These are phyloP conservation scores for Diceros bicornis DNA, from an alignment of 2,797 vertebrate genomes.

Conservation along the genomic window DNA sequence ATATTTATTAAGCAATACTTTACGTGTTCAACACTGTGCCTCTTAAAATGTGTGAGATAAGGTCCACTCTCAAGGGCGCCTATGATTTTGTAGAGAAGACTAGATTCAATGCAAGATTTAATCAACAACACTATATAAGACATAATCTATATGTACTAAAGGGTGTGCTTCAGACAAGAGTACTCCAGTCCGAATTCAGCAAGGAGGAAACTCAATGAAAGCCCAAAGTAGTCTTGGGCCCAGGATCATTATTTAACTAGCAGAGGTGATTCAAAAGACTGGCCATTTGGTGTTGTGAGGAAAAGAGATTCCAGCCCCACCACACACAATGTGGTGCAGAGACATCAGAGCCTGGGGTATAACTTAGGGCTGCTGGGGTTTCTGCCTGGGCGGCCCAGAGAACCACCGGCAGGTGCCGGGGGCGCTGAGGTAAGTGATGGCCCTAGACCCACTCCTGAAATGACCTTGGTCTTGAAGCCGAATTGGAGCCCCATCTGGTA, in stretches of 20 bases:
- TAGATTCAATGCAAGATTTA: neutral
- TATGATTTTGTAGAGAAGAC: neutral
- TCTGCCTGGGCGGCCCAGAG: neutral
- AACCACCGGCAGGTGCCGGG: too few species aligned
- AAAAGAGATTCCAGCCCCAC: neutral
- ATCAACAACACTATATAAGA: neutral
- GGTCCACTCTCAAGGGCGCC: neutral
- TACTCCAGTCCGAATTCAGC: neutral
- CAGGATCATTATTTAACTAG: neutral
- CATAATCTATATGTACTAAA: neutral
- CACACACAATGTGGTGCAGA: too few species aligned
- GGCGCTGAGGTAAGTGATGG: neutral
- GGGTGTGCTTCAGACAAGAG: neutral
- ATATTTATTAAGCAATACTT: neutral
- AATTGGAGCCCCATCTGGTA: conserved; percentile 45
- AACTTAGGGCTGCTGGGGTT: neutral
- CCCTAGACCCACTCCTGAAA: neutral
- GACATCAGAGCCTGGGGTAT: neutral
- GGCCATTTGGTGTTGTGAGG: neutral
- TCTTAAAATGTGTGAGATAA: neutral
- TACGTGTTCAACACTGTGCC: neutral
- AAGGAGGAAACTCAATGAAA: neutral
- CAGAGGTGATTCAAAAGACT: neutral
- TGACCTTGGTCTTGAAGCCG: neutral
- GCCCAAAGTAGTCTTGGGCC: neutral